Evolutionary conservation across 2,888 invertebrate species (phyloP).

Genomic region (Philonicus albiceps): DNA sequence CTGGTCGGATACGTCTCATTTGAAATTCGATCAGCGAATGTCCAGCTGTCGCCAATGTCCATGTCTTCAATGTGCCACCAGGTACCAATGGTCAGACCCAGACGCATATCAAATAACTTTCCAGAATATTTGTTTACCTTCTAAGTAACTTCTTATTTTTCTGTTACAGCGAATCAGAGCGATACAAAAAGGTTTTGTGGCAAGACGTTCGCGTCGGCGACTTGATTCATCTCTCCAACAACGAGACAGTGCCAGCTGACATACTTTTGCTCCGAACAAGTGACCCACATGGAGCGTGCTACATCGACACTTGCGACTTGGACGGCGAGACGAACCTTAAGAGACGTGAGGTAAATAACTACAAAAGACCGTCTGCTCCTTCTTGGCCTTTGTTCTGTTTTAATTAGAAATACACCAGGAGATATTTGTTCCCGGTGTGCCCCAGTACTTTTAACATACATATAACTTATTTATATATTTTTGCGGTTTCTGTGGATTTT

Average conservation of each 20-base stretch:
- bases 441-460: neutral
- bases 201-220: conserved; percentile 92
- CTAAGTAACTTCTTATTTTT: neutral
- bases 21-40: neutral
- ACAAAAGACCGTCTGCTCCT: neutral
- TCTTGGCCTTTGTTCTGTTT: neutral
- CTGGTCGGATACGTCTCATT: neutral
- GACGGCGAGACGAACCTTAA: conserved; percentile 97
- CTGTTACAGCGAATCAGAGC: conserved; percentile 75
- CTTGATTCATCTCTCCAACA: conserved; percentile 93
- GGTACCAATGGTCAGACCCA: neutral
- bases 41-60: conserved; percentile 4
- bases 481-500: neutral
- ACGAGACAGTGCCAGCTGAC: conserved; percentile 96
- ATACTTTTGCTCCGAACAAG: conserved; percentile 88
- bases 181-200: conserved; percentile 89
- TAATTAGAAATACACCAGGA: neutral
- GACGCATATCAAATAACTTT: conserved; percentile 14
- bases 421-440: neutral
- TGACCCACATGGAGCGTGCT: conserved; percentile 87
- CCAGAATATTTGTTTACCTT: conserved; percentile 1
- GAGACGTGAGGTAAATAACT: conserved; percentile 75
- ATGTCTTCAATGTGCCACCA: neutral
- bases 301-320: conserved; percentile 94
- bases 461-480: neutral